Percentiles rank a stretch among this genome's conserved stretches.
phyloP scores from a whole-genome alignment of 2,113 vertebrate genomes.

The Plecotus auritus region DNA sequence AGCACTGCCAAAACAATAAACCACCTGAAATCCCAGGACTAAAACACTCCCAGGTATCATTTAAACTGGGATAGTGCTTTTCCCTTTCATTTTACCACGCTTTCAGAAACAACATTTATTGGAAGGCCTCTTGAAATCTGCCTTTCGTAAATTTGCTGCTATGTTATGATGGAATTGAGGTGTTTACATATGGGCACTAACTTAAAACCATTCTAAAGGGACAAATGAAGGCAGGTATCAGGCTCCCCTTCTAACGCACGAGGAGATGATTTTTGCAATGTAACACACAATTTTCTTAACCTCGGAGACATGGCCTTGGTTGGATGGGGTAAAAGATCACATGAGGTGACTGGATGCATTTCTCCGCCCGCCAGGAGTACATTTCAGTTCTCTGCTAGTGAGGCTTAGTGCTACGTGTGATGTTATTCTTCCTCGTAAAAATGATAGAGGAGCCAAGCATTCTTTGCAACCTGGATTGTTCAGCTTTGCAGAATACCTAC shows the following conservation, averaged over 20 bases:
- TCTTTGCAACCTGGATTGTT: not conserved
- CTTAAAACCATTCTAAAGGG: not conserved
- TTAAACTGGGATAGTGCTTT: not conserved
- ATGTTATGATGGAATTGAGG: not conserved
- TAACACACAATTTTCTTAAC: not conserved
- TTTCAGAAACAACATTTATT: conserved; percentile 12
- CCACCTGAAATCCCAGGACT: not conserved
- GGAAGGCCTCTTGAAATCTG: not conserved
- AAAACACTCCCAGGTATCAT: not conserved
- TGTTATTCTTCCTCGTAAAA: not conserved
- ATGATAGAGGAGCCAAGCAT: not conserved
- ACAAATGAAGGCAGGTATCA: not conserved
- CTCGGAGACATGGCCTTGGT: not conserved
- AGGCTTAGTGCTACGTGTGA: not conserved
- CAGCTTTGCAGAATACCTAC: not conserved
- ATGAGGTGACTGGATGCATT: not conserved
- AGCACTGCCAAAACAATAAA: not conserved
- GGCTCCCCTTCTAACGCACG: not conserved
- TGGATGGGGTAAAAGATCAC: not conserved
- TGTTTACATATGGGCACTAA: not conserved
- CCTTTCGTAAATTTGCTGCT: not conserved
- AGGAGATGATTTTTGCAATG: not conserved
- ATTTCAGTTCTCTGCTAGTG: not conserved
- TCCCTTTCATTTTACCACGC: not conserved
- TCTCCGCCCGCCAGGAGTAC: not conserved